Evolutionary conservation across 2,797 vertebrate genomes (phyloP), one percentile per base, ranked within the genome.

Genomic region (Poliocrania exsul): DNA sequence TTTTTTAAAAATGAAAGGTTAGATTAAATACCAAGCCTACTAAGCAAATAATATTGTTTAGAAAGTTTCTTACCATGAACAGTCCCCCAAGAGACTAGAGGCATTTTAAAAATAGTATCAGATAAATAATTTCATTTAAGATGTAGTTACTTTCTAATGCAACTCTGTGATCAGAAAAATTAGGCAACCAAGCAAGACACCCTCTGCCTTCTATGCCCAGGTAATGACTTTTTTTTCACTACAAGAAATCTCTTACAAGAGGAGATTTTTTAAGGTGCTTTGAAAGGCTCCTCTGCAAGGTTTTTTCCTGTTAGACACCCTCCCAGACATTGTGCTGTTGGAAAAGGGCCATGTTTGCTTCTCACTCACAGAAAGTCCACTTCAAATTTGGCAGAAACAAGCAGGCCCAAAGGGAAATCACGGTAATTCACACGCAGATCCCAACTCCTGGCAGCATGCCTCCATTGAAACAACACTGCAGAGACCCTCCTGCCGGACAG

Each of bases 331-430:
- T 78, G 70, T 88, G 37, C 61, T 72, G 28, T 60, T 96, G 96
- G 91, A 95, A 91, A 37, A 15, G 20, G 54, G 69, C 90, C 94
- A 75, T 51, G 80, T 92, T 88, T 94, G 82, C 85, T 86, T 94
- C 88, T 93, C 85, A 69, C 47, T 93, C 88, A 79, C 96, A 94
- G 57, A 90, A 92, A 91, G 51, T 83, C 85, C 87, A 66, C 87
- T 94, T 92, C 72, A 92, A 74, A 77, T 94, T 81, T 96, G 95
- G 93, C 94, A 92, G 81, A 92, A 86, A 69, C 0, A 0, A 71
- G 90, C 93, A 9, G 51, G 56, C 58, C 62, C 35, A 54, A 75
- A 91, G 90, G 87, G 94, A 96, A 96, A 94, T 90, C 75, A 50
- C 0, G 0, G 80, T 74, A 69, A 91, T 88, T 91, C 85, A 88